Evolutionary conservation across 2,888 invertebrate genomes (phyloP).

Genomic region (Mimachlamys varia): DNA sequence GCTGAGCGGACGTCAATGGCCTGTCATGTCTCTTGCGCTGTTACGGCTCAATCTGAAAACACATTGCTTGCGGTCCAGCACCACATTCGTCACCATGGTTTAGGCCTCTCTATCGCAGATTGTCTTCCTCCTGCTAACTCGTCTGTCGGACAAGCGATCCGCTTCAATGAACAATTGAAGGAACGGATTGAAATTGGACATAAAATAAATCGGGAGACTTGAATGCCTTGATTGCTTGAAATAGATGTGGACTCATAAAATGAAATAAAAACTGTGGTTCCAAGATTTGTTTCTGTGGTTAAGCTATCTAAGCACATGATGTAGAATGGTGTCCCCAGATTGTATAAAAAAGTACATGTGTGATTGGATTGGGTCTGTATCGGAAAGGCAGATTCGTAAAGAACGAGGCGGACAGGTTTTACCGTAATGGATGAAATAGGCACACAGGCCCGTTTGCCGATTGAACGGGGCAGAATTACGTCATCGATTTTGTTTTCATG

Average conservation of each 20-base stretch:
- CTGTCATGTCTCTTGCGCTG: slow-evolving; percentile 5
- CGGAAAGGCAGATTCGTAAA: neutral
- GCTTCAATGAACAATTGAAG: slow-evolving; percentile 7
- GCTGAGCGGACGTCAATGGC: neutral
- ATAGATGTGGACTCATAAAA: slow-evolving; percentile 11
- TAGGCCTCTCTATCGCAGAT: neutral
- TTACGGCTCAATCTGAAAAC: neutral
- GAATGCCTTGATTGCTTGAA: slow-evolving; percentile 1
- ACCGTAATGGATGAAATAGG: neutral
- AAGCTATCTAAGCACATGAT: neutral
- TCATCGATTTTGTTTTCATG: neutral
- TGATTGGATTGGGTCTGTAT: neutral
- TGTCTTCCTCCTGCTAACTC: neutral
- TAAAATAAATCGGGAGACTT: neutral
- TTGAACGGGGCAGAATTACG: neutral
- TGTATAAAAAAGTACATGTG: neutral
- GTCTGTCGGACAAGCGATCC: neutral
- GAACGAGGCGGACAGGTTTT: neutral
- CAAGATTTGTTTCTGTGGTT: neutral
- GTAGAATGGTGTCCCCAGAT: neutral
- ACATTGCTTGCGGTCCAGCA: slow-evolving; percentile 6
- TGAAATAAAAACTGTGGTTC: neutral
- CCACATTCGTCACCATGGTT: neutral
- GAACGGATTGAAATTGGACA: slow-evolving; percentile 16
- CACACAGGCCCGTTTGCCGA: neutral